phyloP scores from a whole-genome alignment of 2,888 invertebrate genomes.

The Rhynchonema sp. region DNA sequence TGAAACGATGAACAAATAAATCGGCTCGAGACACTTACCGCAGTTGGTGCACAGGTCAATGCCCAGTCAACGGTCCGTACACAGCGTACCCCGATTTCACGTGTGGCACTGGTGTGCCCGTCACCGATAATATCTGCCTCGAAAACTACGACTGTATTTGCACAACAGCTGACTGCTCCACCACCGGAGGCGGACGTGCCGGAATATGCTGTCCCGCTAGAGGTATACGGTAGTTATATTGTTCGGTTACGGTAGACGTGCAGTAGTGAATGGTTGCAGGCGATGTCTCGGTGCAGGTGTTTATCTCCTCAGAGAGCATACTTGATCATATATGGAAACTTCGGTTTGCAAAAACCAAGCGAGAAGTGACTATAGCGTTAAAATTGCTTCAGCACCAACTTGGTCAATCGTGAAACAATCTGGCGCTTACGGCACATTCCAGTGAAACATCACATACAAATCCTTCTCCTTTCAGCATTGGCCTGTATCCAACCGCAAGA shows the following conservation, averaged over 20 bases:
- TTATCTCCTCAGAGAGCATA: no score
- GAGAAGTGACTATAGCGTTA: neutral
- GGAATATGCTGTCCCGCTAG: constrained; percentile 20
- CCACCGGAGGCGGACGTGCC: neutral
- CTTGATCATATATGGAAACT: neutral
- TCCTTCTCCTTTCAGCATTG: neutral
- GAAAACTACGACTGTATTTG: constrained; percentile 19
- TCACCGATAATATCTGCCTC: constrained; percentile 9
- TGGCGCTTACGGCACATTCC: no score
- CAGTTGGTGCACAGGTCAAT: no score
- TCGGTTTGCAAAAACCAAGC: neutral
- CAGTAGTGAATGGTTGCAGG: no score
- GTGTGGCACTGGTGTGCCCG: neutral
- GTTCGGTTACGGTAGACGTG: neutral
- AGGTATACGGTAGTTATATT: constrained; percentile 8
- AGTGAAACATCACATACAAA: no score
- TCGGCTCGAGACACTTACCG: no score
- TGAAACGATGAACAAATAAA: no score
- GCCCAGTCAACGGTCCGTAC: constrained; percentile 17
- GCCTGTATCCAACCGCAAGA: neutral
- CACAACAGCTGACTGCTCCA: neutral
- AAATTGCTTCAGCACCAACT: no score
- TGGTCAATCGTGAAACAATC: no score
- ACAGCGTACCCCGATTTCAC: neutral
- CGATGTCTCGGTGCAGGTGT: no score